Evolutionary conservation across 1,140 invertebrate species (phyloP).

Genomic region (Cryptotermes secundus): DNA sequence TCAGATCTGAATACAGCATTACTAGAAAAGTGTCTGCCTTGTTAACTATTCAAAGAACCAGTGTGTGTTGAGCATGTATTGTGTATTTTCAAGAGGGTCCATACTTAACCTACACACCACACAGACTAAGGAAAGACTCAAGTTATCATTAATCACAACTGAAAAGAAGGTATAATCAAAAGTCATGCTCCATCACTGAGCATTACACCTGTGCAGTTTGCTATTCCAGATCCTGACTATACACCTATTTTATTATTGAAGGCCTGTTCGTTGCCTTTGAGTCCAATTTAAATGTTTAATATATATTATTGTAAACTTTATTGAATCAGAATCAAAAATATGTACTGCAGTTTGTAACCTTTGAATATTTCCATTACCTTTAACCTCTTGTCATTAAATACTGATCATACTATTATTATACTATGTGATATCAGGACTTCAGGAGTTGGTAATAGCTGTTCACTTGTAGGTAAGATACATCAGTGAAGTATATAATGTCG

Average conservation of each 20-base stretch:
- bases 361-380: neutral
- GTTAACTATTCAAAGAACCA: too few species aligned
- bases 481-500: neutral
- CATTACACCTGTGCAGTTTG: neutral
- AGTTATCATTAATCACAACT: too few species aligned
- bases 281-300: neutral
- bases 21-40: too few species aligned
- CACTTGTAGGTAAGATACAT: neutral
- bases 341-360: neutral
- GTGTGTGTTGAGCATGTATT: too few species aligned
- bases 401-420: neutral
- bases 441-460: neutral
- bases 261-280: neutral
- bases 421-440: neutral
- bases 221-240: neutral
- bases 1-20: too few species aligned
- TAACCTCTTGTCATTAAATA: neutral
- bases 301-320: neutral
- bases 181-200: too few species aligned
- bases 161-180: too few species aligned
- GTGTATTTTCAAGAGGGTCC: too few species aligned
- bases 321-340: neutral
- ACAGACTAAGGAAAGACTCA: too few species aligned
- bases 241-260: neutral
- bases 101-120: too few species aligned